Base-by-base conservation (phyloP, 2,797 vertebrate genomes). In the Euthynnus affinis region DNA sequence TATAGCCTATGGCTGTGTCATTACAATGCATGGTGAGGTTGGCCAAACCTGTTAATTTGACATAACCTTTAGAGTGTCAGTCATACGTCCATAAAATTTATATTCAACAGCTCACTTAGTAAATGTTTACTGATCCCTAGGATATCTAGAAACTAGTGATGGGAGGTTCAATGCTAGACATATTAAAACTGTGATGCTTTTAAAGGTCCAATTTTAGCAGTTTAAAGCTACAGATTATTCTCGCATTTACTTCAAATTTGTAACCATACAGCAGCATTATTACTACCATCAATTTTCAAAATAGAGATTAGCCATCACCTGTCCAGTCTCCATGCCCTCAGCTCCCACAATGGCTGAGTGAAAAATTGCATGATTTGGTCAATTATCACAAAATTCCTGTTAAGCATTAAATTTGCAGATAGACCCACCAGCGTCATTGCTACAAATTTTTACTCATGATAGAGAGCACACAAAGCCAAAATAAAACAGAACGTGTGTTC, bases 21-120 rank as follows among this genome's bases (percentile, higher is more conserved):
- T 20, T 53, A 53, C 61, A 62, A 37, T 48, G 46, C 55, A 64
- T 20, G 49, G 34, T 59, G 44, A 78, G 52, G 23, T 61, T 69
- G 7, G 3, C 6, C 15, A 6, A 48, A 61, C 25, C 46, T 14
- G 72, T 34, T 56, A 10, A 62, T 76, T 68, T 66, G n/a, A 69
- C 78, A 58, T 48, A 64, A 56, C 63, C 40, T 60, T 53, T 34
- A 40, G 3, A 58, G 46, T 80, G 51, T 75, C n/a, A 67, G n/a
- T 70, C 60, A 82, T 70, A 56, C 13, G 20, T 71, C 17, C 25
- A 34, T 25, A 48, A 62, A 2, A 68, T 55, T 53, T 70, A 22
- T 75, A 49, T 40, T 12, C 46, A 60, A 5, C 71, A 65, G 42
- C 55, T 53, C n/a, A 61, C 53, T 68, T 14, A 2, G 4, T 61